Percentiles rank a stretch among this genome's conserved stretches.
phyloP scores from a whole-genome alignment of 2,113 vertebrate genomes.

The Brienomyrus longianalis region DNA sequence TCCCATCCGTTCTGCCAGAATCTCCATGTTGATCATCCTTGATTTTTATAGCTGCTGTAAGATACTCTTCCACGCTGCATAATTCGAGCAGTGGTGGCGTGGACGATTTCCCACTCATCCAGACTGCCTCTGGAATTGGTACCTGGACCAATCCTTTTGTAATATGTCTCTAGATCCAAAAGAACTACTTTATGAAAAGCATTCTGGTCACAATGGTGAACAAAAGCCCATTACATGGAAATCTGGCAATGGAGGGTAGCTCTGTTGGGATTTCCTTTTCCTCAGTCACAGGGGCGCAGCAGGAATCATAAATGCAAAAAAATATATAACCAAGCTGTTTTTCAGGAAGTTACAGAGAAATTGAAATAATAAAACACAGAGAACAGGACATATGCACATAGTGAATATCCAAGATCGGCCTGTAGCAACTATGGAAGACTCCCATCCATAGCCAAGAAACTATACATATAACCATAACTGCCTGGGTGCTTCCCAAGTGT shows the following conservation, averaged over 20 bases:
- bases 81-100: not conserved
- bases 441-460: not conserved
- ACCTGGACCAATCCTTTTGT: not conserved
- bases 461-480: not conserved
- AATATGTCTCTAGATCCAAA: not conserved
- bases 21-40: not conserved
- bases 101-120: not conserved
- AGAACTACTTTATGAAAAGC: not conserved
- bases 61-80: not conserved
- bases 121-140: not conserved
- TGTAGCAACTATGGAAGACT: not conserved
- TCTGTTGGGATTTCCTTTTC: not conserved
- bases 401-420: not conserved
- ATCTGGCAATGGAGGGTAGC: not conserved
- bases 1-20: not conserved
- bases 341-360: not conserved
- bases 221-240: conserved; percentile 6
- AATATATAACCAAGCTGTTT: not conserved
- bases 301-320: not conserved
- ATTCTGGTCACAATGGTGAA: not conserved
- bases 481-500: not conserved
- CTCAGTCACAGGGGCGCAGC: not conserved
- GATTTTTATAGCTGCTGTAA: not conserved
- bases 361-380: not conserved
- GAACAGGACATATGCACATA: not conserved